Conservation (phyloP, 2,888 invertebrate genomes). For the Bembecia ichneumoniformis region DNA sequence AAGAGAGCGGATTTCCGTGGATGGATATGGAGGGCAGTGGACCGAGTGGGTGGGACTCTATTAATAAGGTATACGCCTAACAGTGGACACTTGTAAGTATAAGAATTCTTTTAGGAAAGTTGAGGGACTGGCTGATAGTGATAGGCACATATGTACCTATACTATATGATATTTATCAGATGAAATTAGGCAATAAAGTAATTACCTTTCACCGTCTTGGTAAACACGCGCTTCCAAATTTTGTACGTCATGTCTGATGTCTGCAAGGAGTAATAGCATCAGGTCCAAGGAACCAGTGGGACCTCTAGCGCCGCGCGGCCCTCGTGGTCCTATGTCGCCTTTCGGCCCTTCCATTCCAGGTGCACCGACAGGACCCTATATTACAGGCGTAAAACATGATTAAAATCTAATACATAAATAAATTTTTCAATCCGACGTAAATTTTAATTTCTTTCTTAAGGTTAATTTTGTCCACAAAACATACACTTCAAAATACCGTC, state of each 20-base stretch:
- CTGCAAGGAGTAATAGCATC: slow-evolving; percentile 75
- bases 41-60: no score
- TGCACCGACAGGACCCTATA: slow-evolving; percentile 74
- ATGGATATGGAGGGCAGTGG: no score
- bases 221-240: slow-evolving; percentile 74
- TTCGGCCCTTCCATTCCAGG: slow-evolving; percentile 74
- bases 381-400: no score
- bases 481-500: no score
- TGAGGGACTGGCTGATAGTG: background rate
- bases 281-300: slow-evolving; percentile 76
- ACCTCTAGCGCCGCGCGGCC: slow-evolving; percentile 72
- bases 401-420: no score
- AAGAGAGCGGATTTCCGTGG: no score
- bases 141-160: background rate
- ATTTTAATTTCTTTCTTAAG: no score
- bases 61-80: no score
- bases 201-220: slow-evolving; percentile 68
- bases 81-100: no score
- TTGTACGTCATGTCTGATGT: slow-evolving; percentile 75
- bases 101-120: no score
- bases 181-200: slow-evolving; percentile 4
- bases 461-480: no score
- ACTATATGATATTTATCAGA: background rate
- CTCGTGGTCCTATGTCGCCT: slow-evolving; percentile 72
- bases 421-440: no score